phyloP scores from a whole-genome alignment of 2,113 vertebrate genomes.

The Dunckerocampus dactyliophorus region DNA sequence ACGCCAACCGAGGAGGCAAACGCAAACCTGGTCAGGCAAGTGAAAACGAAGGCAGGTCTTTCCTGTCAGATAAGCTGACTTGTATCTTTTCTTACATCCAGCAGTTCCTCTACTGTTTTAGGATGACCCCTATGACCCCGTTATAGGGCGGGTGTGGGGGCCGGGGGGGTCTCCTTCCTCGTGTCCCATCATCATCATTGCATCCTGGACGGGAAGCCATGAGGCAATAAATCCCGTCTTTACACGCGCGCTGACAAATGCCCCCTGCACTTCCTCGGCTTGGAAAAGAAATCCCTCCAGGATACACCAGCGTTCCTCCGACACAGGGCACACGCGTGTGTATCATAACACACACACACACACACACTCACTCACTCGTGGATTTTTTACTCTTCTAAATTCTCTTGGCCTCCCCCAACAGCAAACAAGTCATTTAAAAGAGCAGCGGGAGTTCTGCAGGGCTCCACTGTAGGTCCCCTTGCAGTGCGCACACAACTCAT shows the following conservation, averaged over 20 bases:
- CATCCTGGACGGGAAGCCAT: conserved; percentile 79
- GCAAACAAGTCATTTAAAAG: too few species aligned
- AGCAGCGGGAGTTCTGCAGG: too few species aligned
- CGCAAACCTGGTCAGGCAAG: background rate
- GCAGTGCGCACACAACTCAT: too few species aligned
- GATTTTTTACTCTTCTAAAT: too few species aligned
- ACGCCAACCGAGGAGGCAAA: conserved; percentile 37
- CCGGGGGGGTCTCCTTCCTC: conserved; percentile 67
- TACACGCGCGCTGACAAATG: conserved; percentile 64
- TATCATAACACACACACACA: too few species aligned
- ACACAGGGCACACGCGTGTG: too few species aligned
- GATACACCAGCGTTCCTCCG: conserved; percentile 70
- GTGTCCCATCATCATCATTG: conserved; percentile 60
- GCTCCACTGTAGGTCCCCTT: too few species aligned
- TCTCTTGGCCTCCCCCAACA: too few species aligned
- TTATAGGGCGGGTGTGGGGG: too few species aligned
- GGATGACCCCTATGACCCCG: too few species aligned
- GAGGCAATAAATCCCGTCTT: conserved; percentile 80
- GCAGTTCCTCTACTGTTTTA: too few species aligned
- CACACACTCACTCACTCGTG: background rate
- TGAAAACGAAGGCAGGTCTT: conserved; percentile 19
- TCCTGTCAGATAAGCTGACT: background rate
- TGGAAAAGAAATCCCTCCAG: conserved; percentile 72
- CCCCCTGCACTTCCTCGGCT: conserved; percentile 60
- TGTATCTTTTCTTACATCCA: too few species aligned